Percentiles rank a stretch among this genome's conserved stretches.
These are phyloP conservation scores for Chloroceryle inda DNA, from an alignment of 2,797 vertebrate species.

Conservation along the genomic window DNA sequence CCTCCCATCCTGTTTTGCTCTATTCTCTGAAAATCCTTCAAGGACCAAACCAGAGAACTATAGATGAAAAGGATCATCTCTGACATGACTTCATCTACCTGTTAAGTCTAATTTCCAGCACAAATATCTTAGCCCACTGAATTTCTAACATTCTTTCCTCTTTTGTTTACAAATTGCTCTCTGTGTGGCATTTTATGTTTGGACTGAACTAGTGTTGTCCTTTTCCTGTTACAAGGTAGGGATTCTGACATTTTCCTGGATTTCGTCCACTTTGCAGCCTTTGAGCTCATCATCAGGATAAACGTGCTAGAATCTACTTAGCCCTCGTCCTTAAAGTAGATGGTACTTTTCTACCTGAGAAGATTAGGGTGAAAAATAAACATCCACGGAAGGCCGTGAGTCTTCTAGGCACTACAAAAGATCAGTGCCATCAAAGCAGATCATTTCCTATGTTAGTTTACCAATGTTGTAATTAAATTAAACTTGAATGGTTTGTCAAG, in stretches of 20 bases:
- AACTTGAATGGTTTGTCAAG: not conserved
- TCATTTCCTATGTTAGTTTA: not conserved
- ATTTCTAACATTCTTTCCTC: not conserved
- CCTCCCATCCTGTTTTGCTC: not conserved
- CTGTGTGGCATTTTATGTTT: not conserved
- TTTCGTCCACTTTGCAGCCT: not conserved
- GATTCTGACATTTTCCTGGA: not conserved
- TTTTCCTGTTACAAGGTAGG: fast-evolving
- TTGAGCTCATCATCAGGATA: not conserved
- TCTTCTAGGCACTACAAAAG: not conserved
- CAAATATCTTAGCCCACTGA: not conserved
- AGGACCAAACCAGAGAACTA: not conserved
- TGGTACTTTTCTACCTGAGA: not conserved
- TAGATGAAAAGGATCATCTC: not conserved
- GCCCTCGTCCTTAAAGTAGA: not conserved
- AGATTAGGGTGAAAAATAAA: not conserved
- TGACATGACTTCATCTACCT: not conserved
- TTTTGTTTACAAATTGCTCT: not conserved
- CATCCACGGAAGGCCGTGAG: not conserved
- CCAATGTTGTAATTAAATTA: not conserved
- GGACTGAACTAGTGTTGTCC: not conserved
- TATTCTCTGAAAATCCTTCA: not conserved
- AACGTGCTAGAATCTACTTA: not conserved
- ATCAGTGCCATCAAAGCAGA: not conserved
- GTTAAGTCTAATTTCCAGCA: not conserved